Conservation (phyloP, 2,797 vertebrate genomes). For the Onychomys torridus region DNA sequence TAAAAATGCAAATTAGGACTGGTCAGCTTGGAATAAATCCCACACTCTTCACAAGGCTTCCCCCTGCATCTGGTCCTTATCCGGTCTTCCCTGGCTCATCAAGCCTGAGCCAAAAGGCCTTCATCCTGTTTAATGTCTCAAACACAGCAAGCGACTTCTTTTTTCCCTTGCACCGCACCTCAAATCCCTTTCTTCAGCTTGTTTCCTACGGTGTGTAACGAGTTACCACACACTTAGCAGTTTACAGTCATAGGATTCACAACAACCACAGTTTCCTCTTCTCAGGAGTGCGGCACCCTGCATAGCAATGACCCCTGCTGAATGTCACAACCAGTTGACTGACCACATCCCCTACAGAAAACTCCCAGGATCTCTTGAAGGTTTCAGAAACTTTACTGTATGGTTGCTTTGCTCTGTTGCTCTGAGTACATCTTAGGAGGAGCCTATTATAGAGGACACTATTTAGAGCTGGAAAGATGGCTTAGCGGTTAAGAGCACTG, state of each 20-base stretch:
- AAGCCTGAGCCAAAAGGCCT: neutral
- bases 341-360: neutral
- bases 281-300: fast-evolving
- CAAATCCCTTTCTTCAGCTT: neutral
- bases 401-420: neutral
- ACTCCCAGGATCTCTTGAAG: neutral
- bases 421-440: neutral
- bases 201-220: neutral
- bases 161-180: neutral
- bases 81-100: neutral
- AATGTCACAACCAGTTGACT: neutral
- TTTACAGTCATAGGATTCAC: too few species aligned
- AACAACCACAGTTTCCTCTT: neutral
- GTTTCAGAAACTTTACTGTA: neutral
- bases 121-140: neutral
- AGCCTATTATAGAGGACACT: neutral
- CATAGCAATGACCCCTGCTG: neutral
- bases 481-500: too few species aligned
- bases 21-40: neutral
- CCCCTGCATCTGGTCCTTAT: neutral
- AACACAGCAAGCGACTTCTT: neutral
- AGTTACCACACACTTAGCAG: neutral
- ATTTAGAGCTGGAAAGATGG: too few species aligned
- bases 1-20: neutral
- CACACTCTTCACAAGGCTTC: neutral